Base-by-base conservation (phyloP, 37 sponge, comb jelly and placozoan species). In the Beroe forskalii region DNA sequence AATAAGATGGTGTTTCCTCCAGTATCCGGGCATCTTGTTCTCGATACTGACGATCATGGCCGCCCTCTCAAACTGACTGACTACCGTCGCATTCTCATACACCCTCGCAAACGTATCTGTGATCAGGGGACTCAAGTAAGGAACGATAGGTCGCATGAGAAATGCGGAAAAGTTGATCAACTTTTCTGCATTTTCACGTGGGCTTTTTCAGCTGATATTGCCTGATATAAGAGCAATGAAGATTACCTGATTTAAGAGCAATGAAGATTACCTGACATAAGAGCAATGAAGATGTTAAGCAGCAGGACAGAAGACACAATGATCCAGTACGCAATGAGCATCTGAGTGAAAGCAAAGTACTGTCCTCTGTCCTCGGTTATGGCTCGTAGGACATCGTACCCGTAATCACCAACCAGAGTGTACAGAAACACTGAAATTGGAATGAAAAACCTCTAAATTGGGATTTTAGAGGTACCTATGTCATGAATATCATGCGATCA, bases 371-470 rank as follows among this genome's bases (percentile, higher is more conserved):
- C 35, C 28, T 80, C 37, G 30, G 55, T 44, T 1, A 80, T 44
- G 0, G 8, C 14, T n/a, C n/a, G 28, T 8, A 80, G 86, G 3
- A 37, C 42, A n/a, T 80, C 86, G 55, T 80, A 80, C 1, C 86
- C 86, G 30, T 80, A 80, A n/a, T 80, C 86, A 42, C 55, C 86
- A 25, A 80, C 86, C 28, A 80, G 86, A 12, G 86, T 80, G 86
- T 80, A 80, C 55, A 41, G n/a, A 27, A 80, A 80, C 55, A 80
- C 86, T 80, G 75, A n/a, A n/a, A n/a, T n/a, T n/a, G n/a, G n/a
- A n/a, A n/a, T n/a, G n/a, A n/a, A 17, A 55, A 17, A 17, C 14
- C n/a, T n/a, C n/a, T n/a, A n/a, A n/a, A n/a, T n/a, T n/a, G n/a
- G n/a, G n/a, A n/a, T n/a, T n/a, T n/a, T n/a, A n/a, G n/a, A n/a